A percentile compares a stretch with the other conserved stretches of the same genome.
These are phyloP conservation scores for Mungos mungo DNA, from an alignment of 2,113 vertebrate species.

Conservation along the genomic window DNA sequence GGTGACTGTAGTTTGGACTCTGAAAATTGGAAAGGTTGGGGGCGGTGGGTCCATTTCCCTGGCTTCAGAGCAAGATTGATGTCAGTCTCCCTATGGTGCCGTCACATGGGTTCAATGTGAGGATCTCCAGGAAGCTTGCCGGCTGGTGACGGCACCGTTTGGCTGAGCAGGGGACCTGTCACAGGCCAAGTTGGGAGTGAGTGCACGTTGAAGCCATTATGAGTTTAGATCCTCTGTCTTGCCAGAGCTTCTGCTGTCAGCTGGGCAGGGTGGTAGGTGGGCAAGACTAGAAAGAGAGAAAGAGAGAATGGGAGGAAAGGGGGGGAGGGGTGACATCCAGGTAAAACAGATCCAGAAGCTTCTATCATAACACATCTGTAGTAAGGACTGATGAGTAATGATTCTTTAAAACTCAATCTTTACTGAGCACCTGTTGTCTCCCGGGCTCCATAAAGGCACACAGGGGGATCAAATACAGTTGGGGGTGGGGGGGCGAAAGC, in stretches of 20 bases:
- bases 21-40: background rate
- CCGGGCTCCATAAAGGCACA: background rate
- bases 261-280: background rate
- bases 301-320: too few relatives aligned
- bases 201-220: background rate
- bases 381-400: background rate
- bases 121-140: background rate
- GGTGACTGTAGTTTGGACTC: background rate
- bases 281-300: background rate
- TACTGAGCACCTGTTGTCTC: background rate
- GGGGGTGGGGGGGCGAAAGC: background rate
- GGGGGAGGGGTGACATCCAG: background rate
- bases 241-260: background rate
- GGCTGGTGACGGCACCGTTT: background rate
- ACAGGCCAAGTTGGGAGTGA: background rate
- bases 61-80: background rate
- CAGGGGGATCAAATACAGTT: background rate
- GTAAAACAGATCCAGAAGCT: background rate
- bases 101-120: background rate
- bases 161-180: background rate
- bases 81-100: background rate
- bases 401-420: background rate
- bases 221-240: background rate
- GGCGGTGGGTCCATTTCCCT: background rate
- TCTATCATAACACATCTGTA: background rate